phyloP scores from a whole-genome alignment of 1,140 invertebrate species.

The Heliconius hewitsoni region DNA sequence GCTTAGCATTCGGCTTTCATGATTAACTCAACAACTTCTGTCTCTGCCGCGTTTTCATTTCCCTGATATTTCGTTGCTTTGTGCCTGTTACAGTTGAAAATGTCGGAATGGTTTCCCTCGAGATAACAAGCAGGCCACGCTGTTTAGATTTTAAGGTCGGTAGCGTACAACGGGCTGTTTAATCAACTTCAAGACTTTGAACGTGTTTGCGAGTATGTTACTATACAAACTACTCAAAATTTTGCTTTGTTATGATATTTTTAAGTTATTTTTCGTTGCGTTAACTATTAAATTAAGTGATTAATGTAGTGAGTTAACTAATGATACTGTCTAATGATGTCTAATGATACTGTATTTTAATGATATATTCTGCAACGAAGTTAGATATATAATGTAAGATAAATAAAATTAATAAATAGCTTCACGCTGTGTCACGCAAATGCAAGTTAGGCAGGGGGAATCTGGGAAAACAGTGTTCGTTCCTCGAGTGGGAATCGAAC shows the following conservation, averaged over 20 bases:
- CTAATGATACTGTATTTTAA: not conserved
- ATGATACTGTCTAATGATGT: not conserved
- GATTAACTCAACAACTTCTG: slow-evolving; percentile 63
- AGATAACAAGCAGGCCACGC: slow-evolving; percentile 61
- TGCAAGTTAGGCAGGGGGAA: too few species aligned
- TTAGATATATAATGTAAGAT: too few species aligned
- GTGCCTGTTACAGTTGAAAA: slow-evolving; percentile 46
- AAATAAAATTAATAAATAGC: too few species aligned
- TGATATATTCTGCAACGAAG: too few species aligned
- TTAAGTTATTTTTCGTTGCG: not conserved
- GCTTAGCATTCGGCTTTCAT: slow-evolving; percentile 61
- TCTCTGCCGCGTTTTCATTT: slow-evolving; percentile 57
- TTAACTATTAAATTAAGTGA: too few species aligned
- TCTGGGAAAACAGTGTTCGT: too few species aligned
- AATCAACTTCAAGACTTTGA: slow-evolving; percentile 13
- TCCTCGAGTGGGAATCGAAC: too few species aligned
- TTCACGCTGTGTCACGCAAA: too few species aligned
- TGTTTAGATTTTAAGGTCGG: slow-evolving; percentile 33
- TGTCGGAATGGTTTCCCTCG: slow-evolving; percentile 54
- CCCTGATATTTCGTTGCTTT: slow-evolving; percentile 42
- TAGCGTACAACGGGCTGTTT: slow-evolving; percentile 17
- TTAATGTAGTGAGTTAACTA: not conserved
- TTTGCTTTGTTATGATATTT: not conserved
- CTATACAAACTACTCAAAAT: not conserved
- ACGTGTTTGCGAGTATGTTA: not conserved